Base-by-base conservation (phyloP, 2,888 invertebrate genomes). In the Dryococelus australis region DNA sequence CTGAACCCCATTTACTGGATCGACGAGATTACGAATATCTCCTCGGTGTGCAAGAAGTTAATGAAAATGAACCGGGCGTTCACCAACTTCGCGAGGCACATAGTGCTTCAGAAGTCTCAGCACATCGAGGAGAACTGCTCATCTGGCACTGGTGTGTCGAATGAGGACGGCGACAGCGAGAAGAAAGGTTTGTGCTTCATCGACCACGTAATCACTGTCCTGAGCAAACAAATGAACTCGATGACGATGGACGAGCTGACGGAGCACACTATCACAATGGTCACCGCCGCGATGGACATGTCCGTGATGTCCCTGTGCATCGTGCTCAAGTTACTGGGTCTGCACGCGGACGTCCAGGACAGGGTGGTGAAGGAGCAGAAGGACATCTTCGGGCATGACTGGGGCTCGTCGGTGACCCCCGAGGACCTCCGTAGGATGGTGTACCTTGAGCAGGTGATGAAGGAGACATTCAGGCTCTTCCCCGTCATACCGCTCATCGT, bases 201-300 rank as follows among this genome's bases (percentile, higher is more conserved):
- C 28, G 88, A 88, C 86, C 85, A 84, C 12, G 28, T 88, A n/a
- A 83, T 88, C 53, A 86, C 27, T 85, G 78, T 8, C 65, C 81
- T 27, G 35, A 65, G 24, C 84, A 47, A 2, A 8, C 12, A 47
- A 10, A 6, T 13, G 47, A 16, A 47, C 47, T 35, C 1, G 47
- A 47, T 88, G 35, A 85, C 86, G 0, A 53, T 86, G 5, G 84
- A 87, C 8, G 88, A 87, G 28, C 87, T 88, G 13, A 85, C 88
- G 79, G 88, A 89, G 84, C 89, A 89, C 83, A 86, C 88, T 2
- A 87, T 88, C 3, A 89, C 89, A 0, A 87, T 89, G 24, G 88
- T 89, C 26, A 88, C 87, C 16, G 89, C 89, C 27, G 89, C 89
- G 16, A 88, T 88, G 83, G 89, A 89, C 78, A 89, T 88, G 13